Evolutionary conservation across 2,797 vertebrate genomes (phyloP).

Genomic region (Caiman crocodilus): DNA sequence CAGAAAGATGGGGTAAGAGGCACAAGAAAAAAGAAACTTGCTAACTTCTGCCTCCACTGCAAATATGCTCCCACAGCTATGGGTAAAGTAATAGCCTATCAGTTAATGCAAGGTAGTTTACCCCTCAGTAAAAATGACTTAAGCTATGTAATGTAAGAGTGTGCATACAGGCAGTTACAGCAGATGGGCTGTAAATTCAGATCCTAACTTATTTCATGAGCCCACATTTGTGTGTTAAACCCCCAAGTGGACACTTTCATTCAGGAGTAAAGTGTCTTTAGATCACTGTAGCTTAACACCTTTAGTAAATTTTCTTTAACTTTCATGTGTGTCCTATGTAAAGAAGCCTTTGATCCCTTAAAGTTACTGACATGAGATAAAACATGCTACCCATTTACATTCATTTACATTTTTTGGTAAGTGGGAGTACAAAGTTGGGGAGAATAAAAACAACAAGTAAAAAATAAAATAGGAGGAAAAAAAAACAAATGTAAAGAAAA

Average conservation of each 20-base stretch:
- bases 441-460: background rate
- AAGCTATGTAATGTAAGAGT: too few species aligned
- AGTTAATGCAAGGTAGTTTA: too few species aligned
- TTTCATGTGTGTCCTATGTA: background rate
- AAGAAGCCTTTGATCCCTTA: slow-evolving; percentile 21
- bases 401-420: background rate
- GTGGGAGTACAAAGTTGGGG: background rate
- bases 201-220: too few species aligned
- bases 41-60: slow-evolving; percentile 31
- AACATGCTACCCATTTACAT: background rate
- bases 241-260: background rate
- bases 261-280: background rate
- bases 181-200: too few species aligned
- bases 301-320: slow-evolving; percentile 27
- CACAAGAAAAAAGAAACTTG: background rate
- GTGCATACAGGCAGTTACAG: too few species aligned
- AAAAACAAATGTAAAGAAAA: background rate
- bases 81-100: background rate
- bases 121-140: too few species aligned
- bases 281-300: background rate
- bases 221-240: background rate
- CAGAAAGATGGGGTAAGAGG: slow-evolving; percentile 53
- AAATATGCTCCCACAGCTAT: slow-evolving; percentile 43
- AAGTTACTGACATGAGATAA: background rate
- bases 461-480: background rate